These are phyloP conservation scores for Periophthalmus magnuspinnatus DNA, from an alignment of 2,797 vertebrate species.

Conservation along the genomic window DNA sequence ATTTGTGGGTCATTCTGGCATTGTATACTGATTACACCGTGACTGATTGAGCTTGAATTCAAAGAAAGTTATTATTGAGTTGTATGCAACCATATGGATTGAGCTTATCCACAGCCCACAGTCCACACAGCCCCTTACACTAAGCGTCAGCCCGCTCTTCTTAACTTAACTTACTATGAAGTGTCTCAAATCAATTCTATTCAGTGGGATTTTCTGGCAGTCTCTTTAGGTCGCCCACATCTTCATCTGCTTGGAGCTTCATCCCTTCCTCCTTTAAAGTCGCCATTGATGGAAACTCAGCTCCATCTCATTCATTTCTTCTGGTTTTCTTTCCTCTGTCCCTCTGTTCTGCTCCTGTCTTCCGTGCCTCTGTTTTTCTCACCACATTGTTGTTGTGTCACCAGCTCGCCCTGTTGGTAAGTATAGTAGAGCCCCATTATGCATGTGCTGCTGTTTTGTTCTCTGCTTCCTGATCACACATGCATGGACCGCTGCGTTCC, in stretches of 20 bases:
- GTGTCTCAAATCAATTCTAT: slow-evolving; percentile 19
- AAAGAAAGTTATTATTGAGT: slow-evolving; percentile 8
- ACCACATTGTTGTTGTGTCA: slow-evolving; percentile 95
- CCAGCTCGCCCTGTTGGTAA: slow-evolving; percentile 97
- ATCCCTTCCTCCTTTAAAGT: slow-evolving; percentile 15
- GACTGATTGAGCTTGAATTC: neutral
- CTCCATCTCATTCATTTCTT: slow-evolving; percentile 84
- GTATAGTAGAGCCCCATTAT: slow-evolving; percentile 82
- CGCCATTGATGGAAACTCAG: slow-evolving; percentile 80
- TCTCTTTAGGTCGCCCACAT: slow-evolving; percentile 38
- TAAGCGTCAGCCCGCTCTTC: slow-evolving; percentile 20
- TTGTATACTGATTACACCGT: neutral
- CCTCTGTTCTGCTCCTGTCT: slow-evolving; percentile 74
- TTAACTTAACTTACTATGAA: slow-evolving; percentile 9
- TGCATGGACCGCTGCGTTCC: slow-evolving; percentile 49
- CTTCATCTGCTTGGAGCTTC: slow-evolving; percentile 56
- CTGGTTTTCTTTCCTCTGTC: slow-evolving; percentile 88
- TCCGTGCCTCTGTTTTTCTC: slow-evolving; percentile 70
- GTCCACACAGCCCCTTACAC: neutral
- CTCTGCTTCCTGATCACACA: slow-evolving; percentile 53
- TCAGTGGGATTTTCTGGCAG: slow-evolving; percentile 24
- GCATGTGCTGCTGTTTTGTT: slow-evolving; percentile 57
- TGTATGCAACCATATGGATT: slow-evolving; percentile 1
- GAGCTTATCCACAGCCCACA: slow-evolving; percentile 1
- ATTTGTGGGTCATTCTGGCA: neutral